phyloP scores from a whole-genome alignment of 1,140 invertebrate genomes.

The Lepidurus packardi region DNA sequence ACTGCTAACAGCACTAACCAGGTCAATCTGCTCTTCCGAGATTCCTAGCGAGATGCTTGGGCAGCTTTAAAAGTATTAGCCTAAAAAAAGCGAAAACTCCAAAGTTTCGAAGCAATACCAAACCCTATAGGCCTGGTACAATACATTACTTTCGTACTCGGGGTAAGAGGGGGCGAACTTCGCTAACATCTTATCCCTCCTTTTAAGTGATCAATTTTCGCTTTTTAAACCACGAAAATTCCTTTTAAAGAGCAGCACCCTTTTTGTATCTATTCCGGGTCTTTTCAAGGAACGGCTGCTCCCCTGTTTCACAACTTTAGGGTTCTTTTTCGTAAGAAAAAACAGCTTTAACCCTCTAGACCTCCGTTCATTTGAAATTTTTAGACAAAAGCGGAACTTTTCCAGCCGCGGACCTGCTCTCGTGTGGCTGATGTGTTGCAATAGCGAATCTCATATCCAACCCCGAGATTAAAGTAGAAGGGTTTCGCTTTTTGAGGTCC shows the following conservation, averaged over 20 bases:
- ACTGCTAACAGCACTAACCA: neutral
- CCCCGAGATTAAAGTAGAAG: neutral
- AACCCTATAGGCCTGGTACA: neutral
- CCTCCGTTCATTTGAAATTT: too few relatives aligned
- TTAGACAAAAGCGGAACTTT: too few relatives aligned
- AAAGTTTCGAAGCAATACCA: neutral
- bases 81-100: neutral
- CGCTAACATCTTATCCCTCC: neutral
- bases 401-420: too few relatives aligned
- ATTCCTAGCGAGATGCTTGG: neutral
- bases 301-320: too few relatives aligned
- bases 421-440: too few relatives aligned
- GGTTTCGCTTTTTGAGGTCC: neutral
- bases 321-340: too few relatives aligned
- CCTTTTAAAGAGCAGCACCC: neutral
- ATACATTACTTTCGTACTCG: neutral
- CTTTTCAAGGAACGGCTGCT: too few relatives aligned
- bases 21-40: neutral
- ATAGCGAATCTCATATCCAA: too few relatives aligned
- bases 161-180: neutral
- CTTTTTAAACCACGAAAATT: constrained; percentile 1
- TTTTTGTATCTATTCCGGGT: too few relatives aligned
- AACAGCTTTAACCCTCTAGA: too few relatives aligned
- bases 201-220: neutral
- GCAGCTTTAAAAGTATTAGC: neutral